phyloP scores from a whole-genome alignment of 2,888 invertebrate genomes.

The Ichneumon xanthorius region DNA sequence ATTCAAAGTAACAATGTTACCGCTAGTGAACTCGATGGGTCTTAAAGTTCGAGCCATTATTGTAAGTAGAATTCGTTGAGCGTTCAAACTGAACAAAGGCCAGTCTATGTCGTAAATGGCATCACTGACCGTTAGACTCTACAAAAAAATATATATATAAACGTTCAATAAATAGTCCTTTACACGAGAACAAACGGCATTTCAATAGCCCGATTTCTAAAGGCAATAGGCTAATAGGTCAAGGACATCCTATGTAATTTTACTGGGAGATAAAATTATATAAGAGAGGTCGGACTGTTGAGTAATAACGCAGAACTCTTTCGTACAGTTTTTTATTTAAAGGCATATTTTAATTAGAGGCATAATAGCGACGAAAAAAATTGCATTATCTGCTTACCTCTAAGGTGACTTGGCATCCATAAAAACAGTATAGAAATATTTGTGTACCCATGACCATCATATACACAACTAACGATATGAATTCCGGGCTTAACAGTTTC shows the following conservation, averaged over 20 bases:
- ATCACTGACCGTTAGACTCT: slow-evolving; percentile 61
- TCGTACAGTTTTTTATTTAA: neutral
- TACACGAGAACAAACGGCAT: neutral
- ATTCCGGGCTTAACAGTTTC: slow-evolving; percentile 57
- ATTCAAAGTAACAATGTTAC: slow-evolving; percentile 69
- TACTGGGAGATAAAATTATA: neutral
- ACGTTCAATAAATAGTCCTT: neutral
- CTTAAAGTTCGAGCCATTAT: slow-evolving; percentile 71
- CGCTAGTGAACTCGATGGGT: slow-evolving; percentile 67
- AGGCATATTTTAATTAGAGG: neutral
- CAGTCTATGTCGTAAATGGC: slow-evolving; percentile 74
- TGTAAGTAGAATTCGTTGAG: slow-evolving; percentile 67
- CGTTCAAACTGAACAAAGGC: slow-evolving; percentile 62
- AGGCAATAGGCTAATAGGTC: neutral
- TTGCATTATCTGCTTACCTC: neutral
- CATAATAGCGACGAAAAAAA: neutral
- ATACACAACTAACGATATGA: slow-evolving; percentile 65
- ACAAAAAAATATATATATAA: neutral
- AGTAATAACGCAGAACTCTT: too few species aligned
- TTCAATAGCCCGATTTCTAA: neutral
- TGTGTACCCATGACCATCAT: slow-evolving; percentile 71
- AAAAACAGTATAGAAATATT: slow-evolving; percentile 62
- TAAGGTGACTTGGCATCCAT: slow-evolving; percentile 39
- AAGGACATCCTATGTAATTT: too few species aligned
- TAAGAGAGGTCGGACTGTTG: neutral